phyloP scores from a whole-genome alignment of 92 coral and sea anemone species.

The Hydrozoanthus gracilis region DNA sequence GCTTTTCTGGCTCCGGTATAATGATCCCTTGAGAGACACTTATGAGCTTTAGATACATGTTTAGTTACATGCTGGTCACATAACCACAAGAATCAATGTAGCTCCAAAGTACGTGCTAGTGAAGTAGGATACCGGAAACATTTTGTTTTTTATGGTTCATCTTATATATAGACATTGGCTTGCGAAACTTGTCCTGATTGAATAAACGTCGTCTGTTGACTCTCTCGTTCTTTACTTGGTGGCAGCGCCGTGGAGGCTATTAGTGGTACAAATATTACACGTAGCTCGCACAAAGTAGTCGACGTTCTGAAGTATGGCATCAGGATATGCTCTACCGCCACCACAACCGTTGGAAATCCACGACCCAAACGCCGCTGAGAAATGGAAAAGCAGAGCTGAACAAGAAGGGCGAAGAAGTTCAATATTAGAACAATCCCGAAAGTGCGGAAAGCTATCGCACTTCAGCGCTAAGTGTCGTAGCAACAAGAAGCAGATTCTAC shows the following conservation, averaged over 20 bases:
- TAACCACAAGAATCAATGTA: no score
- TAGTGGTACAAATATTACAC: conserved; percentile 27
- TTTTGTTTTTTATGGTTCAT: no score
- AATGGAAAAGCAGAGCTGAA: conserved; percentile 42
- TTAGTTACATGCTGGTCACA: conserved; percentile 3
- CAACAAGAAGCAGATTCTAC: conserved; percentile 18
- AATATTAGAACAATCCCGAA: conserved; percentile 43
- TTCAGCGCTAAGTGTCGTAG: conserved; percentile 47
- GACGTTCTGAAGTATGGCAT: conserved; percentile 19
- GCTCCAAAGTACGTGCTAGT: no score
- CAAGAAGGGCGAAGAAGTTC: conserved; percentile 47
- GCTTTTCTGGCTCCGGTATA: conserved; percentile 25
- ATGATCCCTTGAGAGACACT: conserved; percentile 39
- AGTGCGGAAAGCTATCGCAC: conserved; percentile 41
- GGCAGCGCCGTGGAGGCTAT: conserved; percentile 29
- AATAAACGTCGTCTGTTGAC: not conserved
- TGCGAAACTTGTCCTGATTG: not conserved
- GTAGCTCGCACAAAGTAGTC: conserved; percentile 9
- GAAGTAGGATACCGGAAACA: no score
- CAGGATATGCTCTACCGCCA: conserved; percentile 40
- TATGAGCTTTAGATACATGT: conserved; percentile 26
- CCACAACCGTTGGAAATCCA: conserved; percentile 50
- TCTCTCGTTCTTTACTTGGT: not conserved
- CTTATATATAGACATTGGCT: not conserved
- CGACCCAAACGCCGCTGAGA: no score